phyloP scores from a whole-genome alignment of 1,140 invertebrate genomes.

The Cardiocondyla obscurior region DNA sequence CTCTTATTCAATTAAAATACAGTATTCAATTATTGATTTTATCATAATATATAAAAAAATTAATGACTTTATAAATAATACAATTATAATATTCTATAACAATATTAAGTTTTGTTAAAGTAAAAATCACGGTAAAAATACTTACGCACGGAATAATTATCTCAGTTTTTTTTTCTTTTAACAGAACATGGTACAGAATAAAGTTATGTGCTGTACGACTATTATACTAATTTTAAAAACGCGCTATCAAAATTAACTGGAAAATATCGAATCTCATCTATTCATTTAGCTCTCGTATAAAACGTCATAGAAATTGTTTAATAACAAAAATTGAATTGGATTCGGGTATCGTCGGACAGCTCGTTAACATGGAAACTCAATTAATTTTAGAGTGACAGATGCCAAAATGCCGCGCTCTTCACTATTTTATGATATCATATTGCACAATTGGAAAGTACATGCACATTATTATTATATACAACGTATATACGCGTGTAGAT shows the following conservation, averaged over 20 bases:
- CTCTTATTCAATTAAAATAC: neutral
- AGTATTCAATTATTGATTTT: too few species aligned
- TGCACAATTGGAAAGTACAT: neutral
- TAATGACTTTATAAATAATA: neutral
- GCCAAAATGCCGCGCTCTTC: constrained; percentile 59
- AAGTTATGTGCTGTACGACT: neutral
- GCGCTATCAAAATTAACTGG: neutral
- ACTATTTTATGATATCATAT: constrained; percentile 36
- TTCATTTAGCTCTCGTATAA: neutral
- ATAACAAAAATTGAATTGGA: constrained; percentile 49
- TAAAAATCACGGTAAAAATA: too few species aligned
- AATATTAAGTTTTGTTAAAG: neutral
- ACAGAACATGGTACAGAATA: neutral
- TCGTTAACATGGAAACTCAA: constrained; percentile 69
- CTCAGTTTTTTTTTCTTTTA: neutral
- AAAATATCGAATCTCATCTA: constrained; percentile 5
- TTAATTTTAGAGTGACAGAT: constrained; percentile 66
- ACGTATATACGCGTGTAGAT: too few species aligned
- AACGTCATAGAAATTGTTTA: constrained; percentile 26
- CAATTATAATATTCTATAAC: neutral
- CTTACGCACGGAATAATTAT: neutral
- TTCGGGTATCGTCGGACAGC: constrained; percentile 36
- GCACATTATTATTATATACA: neutral
- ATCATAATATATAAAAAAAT: too few species aligned
- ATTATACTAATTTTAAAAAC: neutral